phyloP scores from a whole-genome alignment of 2,888 invertebrate species.

The Coronaproctus castanopsis region DNA sequence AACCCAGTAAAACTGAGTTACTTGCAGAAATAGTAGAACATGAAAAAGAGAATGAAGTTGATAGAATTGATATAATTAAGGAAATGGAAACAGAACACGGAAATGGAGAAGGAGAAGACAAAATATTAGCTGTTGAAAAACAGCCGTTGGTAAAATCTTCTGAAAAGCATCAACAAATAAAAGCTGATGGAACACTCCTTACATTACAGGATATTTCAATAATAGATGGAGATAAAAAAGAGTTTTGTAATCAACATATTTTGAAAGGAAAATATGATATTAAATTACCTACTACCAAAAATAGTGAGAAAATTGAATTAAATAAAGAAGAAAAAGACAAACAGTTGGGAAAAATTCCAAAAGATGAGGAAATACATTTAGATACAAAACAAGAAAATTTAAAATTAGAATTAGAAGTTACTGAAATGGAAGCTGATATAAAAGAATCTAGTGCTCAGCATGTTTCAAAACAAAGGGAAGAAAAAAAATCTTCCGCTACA shows the following conservation, averaged over 20 bases:
- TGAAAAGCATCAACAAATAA: background rate
- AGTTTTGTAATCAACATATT: too few relatives aligned
- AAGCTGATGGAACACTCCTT: too few relatives aligned
- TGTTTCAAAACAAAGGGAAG: background rate
- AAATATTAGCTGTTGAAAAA: background rate
- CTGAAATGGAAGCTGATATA: background rate
- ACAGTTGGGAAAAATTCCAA: background rate
- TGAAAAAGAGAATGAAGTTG: background rate
- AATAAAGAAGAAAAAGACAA: background rate
- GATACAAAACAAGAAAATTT: background rate
- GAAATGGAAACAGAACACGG: background rate
- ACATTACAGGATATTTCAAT: too few relatives aligned
- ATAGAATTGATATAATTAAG: background rate
- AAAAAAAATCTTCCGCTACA: too few relatives aligned
- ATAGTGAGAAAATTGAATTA: background rate
- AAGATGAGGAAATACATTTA: background rate
- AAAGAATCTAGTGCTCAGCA: background rate
- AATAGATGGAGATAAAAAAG: too few relatives aligned
- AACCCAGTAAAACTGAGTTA: too few relatives aligned
- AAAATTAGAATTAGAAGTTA: background rate
- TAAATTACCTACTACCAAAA: background rate
- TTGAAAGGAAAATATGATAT: too few relatives aligned
- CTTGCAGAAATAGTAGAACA: too few relatives aligned
- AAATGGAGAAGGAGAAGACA: background rate
- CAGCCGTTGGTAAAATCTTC: background rate